Evolutionary conservation across 53 echinoderm and acorn worm genomes (phyloP), one percentile per base, ranked within the genome.

Genomic region (Holothuria leucospilota): DNA sequence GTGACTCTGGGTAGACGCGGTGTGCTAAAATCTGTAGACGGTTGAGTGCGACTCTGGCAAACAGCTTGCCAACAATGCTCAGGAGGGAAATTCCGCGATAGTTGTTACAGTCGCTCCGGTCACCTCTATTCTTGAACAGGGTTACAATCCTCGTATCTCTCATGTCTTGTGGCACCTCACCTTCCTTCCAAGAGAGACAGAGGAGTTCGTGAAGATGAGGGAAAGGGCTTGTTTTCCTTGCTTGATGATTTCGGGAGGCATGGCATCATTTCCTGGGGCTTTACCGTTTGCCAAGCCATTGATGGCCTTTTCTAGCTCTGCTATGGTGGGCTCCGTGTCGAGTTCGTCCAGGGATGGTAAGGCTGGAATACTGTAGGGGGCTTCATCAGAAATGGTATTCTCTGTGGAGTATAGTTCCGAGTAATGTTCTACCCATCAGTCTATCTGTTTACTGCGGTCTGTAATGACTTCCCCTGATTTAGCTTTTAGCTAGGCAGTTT

Each of bases 51-150:
- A 90, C 77, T n/a, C 59, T 63, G 23, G 87, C 87, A 59, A 59
- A 87, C 13, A 85, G 29, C 34, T 34, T 34, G 20, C 90, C 93
- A 38, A 84, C 80, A 16, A 87, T 87, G 42, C 53, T 90, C 46
- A 79, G 59, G 26, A 93, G 85, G 39, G 89, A 93, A 71, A 91
- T 93, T 4, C 88, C 86, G 5, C 80, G 78, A 75, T 90, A 91
- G 84, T 88, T 93, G 77, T 88, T 91, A 49, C 85, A 92, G 40
- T 92, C 88, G 20, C 67, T 56, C 21, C 88, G 65, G 39, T 84
- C 85, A 12, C 87, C 90, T 52, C 90, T 88, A 58, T 87, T 90
- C 52, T 90, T 90, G 86, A 29, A 90, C 81, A 7, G 88, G 87
- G 39, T 88, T n/a, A n/a, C 69, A 10, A 93, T 93, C 13, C 71